Conservation (phyloP, 2,797 vertebrate genomes). For the Delichon dasypus region DNA sequence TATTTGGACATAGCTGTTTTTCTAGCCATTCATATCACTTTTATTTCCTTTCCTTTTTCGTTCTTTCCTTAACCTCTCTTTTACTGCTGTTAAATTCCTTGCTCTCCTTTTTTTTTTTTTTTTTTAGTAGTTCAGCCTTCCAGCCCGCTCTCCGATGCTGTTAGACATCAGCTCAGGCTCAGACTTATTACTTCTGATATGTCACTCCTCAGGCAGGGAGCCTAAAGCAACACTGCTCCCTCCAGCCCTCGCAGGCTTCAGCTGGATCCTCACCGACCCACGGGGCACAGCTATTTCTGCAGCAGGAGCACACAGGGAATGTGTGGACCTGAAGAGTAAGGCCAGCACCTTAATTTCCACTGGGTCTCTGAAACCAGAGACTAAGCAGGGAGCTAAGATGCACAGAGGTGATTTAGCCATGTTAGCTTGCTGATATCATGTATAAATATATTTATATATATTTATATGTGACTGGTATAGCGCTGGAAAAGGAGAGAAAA, state of each 20-base stretch:
- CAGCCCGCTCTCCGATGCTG: neutral
- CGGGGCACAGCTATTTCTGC: conserved; percentile 15
- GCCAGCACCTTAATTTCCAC: neutral
- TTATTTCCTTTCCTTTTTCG: conserved; percentile 54
- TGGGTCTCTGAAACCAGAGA: neutral
- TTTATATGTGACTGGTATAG: neutral
- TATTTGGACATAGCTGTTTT: neutral
- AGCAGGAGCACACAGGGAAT: neutral
- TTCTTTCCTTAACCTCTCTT: conserved; percentile 53
- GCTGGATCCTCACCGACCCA: conserved; percentile 13
- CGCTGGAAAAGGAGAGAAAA: neutral
- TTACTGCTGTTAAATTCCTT: conserved; percentile 63
- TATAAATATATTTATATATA: neutral
- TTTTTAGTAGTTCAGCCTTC: conserved; percentile 51
- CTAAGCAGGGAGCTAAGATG: neutral
- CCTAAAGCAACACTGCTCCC: conserved; percentile 64
- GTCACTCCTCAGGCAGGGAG: conserved; percentile 53
- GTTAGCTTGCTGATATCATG: neutral
- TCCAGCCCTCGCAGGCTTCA: conserved; percentile 50
- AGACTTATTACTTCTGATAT: conserved; percentile 68
- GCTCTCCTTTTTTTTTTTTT: conserved; percentile 11
- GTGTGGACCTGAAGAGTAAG: neutral
- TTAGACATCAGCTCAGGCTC: conserved; percentile 51
- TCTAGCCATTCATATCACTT: conserved; percentile 36
- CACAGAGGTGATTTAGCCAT: neutral